Percentiles rank a stretch among this genome's conserved stretches.
These are phyloP conservation scores for Coluber constrictor DNA, from an alignment of 2,797 vertebrate species.

Conservation along the genomic window DNA sequence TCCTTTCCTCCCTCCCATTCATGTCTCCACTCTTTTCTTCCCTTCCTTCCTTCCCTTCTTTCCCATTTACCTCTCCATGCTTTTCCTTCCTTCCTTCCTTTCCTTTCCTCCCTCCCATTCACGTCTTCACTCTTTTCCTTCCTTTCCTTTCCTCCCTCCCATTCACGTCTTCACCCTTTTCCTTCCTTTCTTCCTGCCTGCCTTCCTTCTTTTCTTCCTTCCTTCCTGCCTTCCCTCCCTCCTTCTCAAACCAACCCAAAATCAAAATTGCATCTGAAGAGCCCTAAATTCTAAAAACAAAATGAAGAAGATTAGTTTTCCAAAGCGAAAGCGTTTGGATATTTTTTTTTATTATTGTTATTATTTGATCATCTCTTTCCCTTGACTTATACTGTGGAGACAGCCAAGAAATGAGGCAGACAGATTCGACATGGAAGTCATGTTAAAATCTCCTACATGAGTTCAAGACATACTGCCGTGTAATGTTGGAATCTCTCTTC, in stretches of 20 bases:
- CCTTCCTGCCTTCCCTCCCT: background rate
- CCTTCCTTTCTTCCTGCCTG: background rate
- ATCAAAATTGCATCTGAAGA: slow-evolving; percentile 26
- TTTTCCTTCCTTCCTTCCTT: too few species aligned
- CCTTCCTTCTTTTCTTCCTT: too few species aligned
- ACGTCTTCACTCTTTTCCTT: too few species aligned
- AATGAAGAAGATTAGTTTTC: slow-evolving; percentile 33
- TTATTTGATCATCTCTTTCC: background rate
- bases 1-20: too few species aligned
- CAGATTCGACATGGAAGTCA: background rate
- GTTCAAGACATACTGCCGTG: background rate
- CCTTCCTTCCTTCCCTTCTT: too few species aligned
- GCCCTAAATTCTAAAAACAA: slow-evolving; percentile 34
- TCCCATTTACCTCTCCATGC: too few species aligned
- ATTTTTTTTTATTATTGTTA: slow-evolving; percentile 22
- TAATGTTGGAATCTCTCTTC: background rate
- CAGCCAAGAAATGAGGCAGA: background rate
- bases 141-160: background rate
- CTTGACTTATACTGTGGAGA: background rate
- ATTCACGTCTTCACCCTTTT: fast-evolving
- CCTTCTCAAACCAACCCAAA: background rate
- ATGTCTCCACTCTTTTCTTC: too few species aligned
- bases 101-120: too few species aligned
- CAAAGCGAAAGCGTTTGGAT: slow-evolving; percentile 44
- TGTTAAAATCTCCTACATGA: background rate